phyloP scores from a whole-genome alignment of 1,140 invertebrate species.

The Harpegnathos saltator region DNA sequence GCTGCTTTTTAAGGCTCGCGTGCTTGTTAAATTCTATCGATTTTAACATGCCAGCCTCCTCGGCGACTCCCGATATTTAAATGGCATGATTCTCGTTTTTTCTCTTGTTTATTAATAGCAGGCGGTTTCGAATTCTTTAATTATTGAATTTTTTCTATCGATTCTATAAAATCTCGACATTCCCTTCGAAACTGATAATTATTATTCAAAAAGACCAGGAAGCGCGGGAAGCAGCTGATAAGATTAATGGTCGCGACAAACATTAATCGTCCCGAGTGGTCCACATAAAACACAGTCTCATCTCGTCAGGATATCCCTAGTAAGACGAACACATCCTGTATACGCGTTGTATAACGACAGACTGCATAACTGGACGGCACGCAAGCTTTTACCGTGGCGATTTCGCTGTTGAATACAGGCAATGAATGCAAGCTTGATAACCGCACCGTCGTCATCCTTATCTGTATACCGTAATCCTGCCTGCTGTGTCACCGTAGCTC shows the following conservation, averaged over 20 bases:
- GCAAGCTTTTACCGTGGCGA: slow-evolving; percentile 55
- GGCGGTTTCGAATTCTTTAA: no score
- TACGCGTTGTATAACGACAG: no score
- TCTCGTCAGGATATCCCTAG: slow-evolving; percentile 34
- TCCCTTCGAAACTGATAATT: slow-evolving; percentile 6
- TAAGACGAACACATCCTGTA: slow-evolving; percentile 38
- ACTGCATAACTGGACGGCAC: neutral
- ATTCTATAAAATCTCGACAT: no score
- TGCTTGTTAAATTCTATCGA: no score
- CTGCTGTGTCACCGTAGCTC: slow-evolving; percentile 43
- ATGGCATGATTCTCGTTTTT: no score
- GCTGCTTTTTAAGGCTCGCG: no score
- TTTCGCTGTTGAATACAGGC: slow-evolving; percentile 38
- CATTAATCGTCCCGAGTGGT: slow-evolving; percentile 1
- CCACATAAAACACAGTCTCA: neutral
- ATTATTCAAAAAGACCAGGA: neutral
- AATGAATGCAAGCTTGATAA: slow-evolving; percentile 54
- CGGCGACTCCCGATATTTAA: no score
- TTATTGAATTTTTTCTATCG: no score
- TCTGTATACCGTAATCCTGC: slow-evolving; percentile 52
- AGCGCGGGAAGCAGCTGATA: neutral
- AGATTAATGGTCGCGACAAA: slow-evolving; percentile 28
- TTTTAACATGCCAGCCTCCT: no score
- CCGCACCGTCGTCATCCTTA: slow-evolving; percentile 53
- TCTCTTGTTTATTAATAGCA: no score